Percentiles rank a stretch among this genome's conserved stretches.
phyloP scores from a whole-genome alignment of 2,888 invertebrate genomes.

The Lasioglossum calceatum region DNA sequence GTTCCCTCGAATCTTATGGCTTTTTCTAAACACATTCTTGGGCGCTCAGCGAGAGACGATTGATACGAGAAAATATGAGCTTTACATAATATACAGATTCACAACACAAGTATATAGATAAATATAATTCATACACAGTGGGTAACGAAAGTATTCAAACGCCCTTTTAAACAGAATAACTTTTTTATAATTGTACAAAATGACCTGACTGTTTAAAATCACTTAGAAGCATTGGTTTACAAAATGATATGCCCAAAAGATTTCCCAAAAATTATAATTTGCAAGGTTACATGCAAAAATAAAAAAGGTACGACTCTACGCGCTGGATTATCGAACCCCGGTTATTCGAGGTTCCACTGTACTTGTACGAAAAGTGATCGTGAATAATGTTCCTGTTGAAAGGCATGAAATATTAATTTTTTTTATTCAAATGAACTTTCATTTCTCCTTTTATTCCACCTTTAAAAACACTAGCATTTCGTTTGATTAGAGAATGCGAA shows the following conservation, averaged over 20 bases:
- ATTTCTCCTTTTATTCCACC: neutral
- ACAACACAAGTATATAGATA: neutral
- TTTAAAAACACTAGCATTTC: neutral
- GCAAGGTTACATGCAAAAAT: too few species aligned
- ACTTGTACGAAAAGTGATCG: too few species aligned
- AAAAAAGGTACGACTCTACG: too few species aligned
- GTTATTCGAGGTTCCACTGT: too few species aligned
- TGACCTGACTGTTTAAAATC: too few species aligned
- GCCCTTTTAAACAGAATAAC: too few species aligned
- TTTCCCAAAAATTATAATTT: too few species aligned
- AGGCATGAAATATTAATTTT: neutral
- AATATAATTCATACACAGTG: neutral
- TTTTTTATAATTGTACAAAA: too few species aligned
- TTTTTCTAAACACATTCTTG: neutral
- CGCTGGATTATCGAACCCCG: too few species aligned
- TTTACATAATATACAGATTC: slow-evolving; percentile 4
- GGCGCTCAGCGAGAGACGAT: slow-evolving; percentile 35
- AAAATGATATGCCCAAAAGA: too few species aligned
- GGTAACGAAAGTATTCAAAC: too few species aligned
- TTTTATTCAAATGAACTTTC: neutral
- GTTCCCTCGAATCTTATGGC: neutral
- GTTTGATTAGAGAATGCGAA: neutral
- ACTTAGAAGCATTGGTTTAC: too few species aligned
- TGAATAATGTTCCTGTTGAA: neutral
- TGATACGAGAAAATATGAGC: slow-evolving; percentile 52